Evolutionary conservation across 2,113 vertebrate genomes (phyloP), one percentile per base, ranked within the genome.

Genomic region (Triplophysa siluroides): DNA sequence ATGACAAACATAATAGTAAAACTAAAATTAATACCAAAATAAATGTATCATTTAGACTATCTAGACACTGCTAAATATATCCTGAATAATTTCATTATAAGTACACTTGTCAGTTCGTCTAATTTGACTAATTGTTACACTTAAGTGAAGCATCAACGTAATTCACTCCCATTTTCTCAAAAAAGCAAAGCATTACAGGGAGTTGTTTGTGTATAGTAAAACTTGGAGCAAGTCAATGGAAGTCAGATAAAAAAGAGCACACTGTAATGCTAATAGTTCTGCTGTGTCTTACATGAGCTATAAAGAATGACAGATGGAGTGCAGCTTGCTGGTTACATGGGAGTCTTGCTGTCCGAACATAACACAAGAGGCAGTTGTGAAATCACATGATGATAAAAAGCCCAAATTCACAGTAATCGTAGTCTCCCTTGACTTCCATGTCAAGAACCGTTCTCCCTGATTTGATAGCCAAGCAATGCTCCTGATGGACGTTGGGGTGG

Each of bases 251-350:
- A 11, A 18, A 74, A 61, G 33, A 61, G 29, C 21, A 74, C 21
- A 43, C 29, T 60, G 67, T 26, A 70, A 70, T 4, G 29, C 68
- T 33, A 71, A 29, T 54, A 47, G 68, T 18, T 19, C 24, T 54
- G 26, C 16, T 9, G 13, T n/a, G 68, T 56, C 69, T 71, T 56
- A 71, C 24, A 24, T 13, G 23, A 45, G 21, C 56, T 47, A 29
- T 75, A 62, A 47, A 75, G 50, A 75, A 62, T 62, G 50, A 75
- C 41, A 18, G 54, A 75, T 75, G 21, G 56, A 18, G 2, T 47
- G 13, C 38, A 62, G 54, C 8, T 62, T 45, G 8, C 33, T 61
- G 56, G 71, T 12, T 43, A 61, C 38, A 74, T 12, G 56, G 33
- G 1, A 2, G 6, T 38, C 33, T 61, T 56, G 12, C 54, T 43